Evolutionary conservation across 2,797 vertebrate species (phyloP).

Genomic region (Remorina albescens): DNA sequence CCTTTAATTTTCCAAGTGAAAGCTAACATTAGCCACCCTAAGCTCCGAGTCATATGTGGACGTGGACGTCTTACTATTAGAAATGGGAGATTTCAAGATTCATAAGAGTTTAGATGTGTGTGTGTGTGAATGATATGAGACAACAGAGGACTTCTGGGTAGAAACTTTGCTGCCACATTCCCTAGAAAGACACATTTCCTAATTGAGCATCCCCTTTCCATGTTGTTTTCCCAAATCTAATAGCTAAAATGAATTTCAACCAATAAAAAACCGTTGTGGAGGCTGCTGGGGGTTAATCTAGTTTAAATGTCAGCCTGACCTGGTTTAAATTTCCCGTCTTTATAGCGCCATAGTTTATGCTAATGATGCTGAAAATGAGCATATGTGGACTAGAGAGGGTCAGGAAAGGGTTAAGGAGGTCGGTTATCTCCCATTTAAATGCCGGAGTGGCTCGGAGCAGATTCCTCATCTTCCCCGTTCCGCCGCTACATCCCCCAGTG

Average conservation of each 20-base stretch:
- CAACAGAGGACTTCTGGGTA: background rate
- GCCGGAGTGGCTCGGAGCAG: background rate
- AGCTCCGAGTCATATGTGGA: no score
- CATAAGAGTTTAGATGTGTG: no score
- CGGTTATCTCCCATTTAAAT: slow-evolving; percentile 21
- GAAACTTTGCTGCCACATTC: background rate
- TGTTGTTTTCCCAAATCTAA: background rate
- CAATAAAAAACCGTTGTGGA: no score
- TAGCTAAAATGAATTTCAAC: no score
- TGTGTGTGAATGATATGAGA: no score
- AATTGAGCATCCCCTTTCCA: no score
- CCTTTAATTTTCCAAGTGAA: no score
- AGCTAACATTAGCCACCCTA: no score
- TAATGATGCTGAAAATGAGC: slow-evolving; percentile 1
- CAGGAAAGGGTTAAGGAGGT: slow-evolving; percentile 13
- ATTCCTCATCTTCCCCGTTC: slow-evolving; percentile 31
- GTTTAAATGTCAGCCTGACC: slow-evolving; percentile 38
- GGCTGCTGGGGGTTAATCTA: background rate
- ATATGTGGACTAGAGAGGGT: background rate
- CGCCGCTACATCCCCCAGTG: slow-evolving; percentile 11
- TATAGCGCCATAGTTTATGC: background rate
- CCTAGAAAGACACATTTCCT: background rate
- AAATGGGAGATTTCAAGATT: no score
- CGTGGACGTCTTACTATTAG: no score
- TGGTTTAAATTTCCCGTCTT: slow-evolving; percentile 4